Conservation (phyloP, 2,888 invertebrate genomes). For the Anoncus sp. region DNA sequence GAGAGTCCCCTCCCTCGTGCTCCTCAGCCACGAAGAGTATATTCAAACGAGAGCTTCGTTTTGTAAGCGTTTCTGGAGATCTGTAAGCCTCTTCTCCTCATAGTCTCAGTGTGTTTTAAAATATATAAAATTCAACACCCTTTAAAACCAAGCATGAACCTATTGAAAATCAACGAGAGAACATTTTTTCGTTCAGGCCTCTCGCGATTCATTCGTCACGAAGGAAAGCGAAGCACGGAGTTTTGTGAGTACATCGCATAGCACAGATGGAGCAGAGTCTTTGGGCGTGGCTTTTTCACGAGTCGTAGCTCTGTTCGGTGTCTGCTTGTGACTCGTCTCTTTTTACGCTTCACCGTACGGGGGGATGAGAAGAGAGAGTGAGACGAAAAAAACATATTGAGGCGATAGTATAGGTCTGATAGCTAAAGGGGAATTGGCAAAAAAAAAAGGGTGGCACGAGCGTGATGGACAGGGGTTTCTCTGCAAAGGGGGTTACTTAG, state of each 20-base stretch:
- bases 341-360: slow-evolving; percentile 14
- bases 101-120: slow-evolving; percentile 5
- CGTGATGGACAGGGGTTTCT: slow-evolving; percentile 37
- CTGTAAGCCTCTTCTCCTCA: background rate
- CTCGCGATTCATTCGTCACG: background rate
- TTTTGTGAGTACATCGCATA: background rate
- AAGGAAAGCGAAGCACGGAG: background rate
- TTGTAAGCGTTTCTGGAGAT: slow-evolving; percentile 15
- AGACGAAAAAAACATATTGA: background rate
- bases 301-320: slow-evolving; percentile 27
- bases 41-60: slow-evolving; percentile 9
- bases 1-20: slow-evolving; percentile 16
- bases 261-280: slow-evolving; percentile 22
- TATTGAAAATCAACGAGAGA: slow-evolving; percentile 22
- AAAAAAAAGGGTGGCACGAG: slow-evolving; percentile 51
- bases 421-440: slow-evolving; percentile 33
- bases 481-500: slow-evolving; percentile 46
- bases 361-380: background rate
- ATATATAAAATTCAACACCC: slow-evolving; percentile 4
- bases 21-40: slow-evolving; percentile 14
- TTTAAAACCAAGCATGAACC: slow-evolving; percentile 13
- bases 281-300: slow-evolving; percentile 62
- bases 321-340: slow-evolving; percentile 38
- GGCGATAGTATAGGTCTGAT: slow-evolving; percentile 1
- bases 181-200: background rate